A percentile compares a stretch with the other conserved stretches of the same genome.
Evolutionary conservation across 2,113 vertebrate species (phyloP).

Genomic region (Lepisosteus oculatus): DNA sequence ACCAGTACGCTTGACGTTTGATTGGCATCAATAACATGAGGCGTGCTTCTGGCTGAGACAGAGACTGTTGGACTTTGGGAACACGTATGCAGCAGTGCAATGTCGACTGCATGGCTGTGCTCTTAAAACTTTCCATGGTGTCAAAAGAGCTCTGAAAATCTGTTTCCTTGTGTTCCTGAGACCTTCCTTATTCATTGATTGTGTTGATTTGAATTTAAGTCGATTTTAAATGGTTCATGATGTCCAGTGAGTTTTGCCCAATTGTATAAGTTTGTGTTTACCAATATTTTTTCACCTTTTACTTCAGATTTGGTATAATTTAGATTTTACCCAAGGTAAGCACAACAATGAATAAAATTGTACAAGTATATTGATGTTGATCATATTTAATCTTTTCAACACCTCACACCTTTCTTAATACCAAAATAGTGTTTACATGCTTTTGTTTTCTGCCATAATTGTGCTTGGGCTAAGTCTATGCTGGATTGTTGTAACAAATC

Average conservation of each 20-base stretch:
- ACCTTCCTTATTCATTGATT: slow-evolving; percentile 48
- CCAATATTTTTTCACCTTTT: slow-evolving; percentile 27
- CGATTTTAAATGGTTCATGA: slow-evolving; percentile 18
- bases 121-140: slow-evolving; percentile 20
- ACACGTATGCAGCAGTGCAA: no score
- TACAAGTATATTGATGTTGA: slow-evolving; percentile 56
- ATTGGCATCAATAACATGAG: no score
- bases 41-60: no score
- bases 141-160: slow-evolving; percentile 44
- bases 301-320: slow-evolving; percentile 56
- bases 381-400: slow-evolving; percentile 39
- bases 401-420: slow-evolving; percentile 3
- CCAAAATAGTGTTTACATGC: slow-evolving; percentile 5
- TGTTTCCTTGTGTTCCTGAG: slow-evolving; percentile 52
- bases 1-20: no score
- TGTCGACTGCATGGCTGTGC: no score
- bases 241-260: slow-evolving; percentile 28
- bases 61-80: no score
- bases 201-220: slow-evolving; percentile 44
- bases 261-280: slow-evolving; percentile 34
- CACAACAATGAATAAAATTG: slow-evolving; percentile 70
- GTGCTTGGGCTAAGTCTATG: not conserved
- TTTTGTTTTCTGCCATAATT: not conserved
- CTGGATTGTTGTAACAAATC: no score
- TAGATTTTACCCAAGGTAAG: slow-evolving; percentile 55